These are phyloP conservation scores for Embidobia sp. DNA, from an alignment of 2,888 invertebrate species.

Conservation along the genomic window DNA sequence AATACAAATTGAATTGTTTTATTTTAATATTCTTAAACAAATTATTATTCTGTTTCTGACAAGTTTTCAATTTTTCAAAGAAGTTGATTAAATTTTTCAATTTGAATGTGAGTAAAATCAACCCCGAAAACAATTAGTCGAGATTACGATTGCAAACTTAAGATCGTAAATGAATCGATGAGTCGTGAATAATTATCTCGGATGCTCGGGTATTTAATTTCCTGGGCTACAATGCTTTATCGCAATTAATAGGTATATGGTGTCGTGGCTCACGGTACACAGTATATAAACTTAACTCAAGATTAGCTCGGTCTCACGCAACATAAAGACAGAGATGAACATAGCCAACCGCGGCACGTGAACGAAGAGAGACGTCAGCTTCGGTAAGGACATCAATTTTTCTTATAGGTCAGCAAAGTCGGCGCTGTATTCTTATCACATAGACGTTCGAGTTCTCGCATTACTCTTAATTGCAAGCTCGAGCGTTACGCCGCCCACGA, in stretches of 20 bases:
- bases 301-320: slow-evolving; percentile 76
- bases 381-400: slow-evolving; percentile 75
- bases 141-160: slow-evolving; percentile 1
- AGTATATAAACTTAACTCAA: slow-evolving; percentile 77
- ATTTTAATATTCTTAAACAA: too few species aligned
- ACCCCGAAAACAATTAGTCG: slow-evolving; percentile 4
- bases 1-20: too few species aligned
- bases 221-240: slow-evolving; percentile 60
- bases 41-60: too few species aligned
- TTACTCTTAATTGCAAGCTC: slow-evolving; percentile 78
- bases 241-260: slow-evolving; percentile 60
- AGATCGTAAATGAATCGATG: slow-evolving; percentile 17
- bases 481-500: slow-evolving; percentile 72
- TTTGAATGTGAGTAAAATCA: background rate
- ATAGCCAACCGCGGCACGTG: slow-evolving; percentile 31
- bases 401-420: slow-evolving; percentile 75
- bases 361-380: slow-evolving; percentile 51
- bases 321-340: slow-evolving; percentile 67
- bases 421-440: slow-evolving; percentile 72
- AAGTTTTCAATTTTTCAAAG: background rate
- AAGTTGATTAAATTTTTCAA: background rate
- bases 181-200: slow-evolving; percentile 43
- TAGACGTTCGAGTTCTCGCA: slow-evolving; percentile 72
- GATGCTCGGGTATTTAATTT: slow-evolving; percentile 62
- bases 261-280: slow-evolving; percentile 60